Evolutionary conservation across 2,797 vertebrate species (phyloP).

Genomic region (Hydrolagus colliei): DNA sequence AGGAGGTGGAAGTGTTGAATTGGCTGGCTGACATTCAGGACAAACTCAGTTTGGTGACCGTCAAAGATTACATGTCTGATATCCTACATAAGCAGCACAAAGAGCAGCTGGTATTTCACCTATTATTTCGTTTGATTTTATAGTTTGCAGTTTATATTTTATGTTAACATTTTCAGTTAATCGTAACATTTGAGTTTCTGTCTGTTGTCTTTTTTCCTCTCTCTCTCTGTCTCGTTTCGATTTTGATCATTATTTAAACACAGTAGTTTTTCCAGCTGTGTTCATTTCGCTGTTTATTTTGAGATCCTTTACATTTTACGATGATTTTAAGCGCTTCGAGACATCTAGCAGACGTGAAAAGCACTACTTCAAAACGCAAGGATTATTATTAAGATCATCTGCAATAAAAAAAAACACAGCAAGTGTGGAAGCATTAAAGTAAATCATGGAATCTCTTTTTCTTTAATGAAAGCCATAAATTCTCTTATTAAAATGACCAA

Average conservation of each 20-base stretch:
- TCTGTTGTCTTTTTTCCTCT: slow-evolving; percentile 33
- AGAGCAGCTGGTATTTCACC: slow-evolving; percentile 74
- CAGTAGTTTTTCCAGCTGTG: slow-evolving; percentile 7
- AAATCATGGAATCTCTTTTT: too few relatives aligned
- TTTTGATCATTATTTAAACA: slow-evolving; percentile 33
- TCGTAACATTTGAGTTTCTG: not conserved
- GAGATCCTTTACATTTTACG: not conserved
- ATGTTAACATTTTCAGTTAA: slow-evolving; percentile 35
- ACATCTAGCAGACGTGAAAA: too few relatives aligned
- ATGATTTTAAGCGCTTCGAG: too few relatives aligned
- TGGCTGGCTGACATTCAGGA: slow-evolving; percentile 96
- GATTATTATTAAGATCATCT: too few relatives aligned
- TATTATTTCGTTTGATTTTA: slow-evolving; percentile 37
- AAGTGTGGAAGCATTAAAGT: too few relatives aligned
- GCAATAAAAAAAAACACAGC: too few relatives aligned
- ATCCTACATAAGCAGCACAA: slow-evolving; percentile 83
- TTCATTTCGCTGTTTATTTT: not conserved
- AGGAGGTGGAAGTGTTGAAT: slow-evolving; percentile 98
- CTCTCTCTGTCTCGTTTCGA: slow-evolving; percentile 36
- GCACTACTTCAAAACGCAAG: too few relatives aligned
- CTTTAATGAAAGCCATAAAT: too few relatives aligned
- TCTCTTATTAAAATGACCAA: too few relatives aligned
- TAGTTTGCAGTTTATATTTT: slow-evolving; percentile 37
- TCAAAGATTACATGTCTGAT: slow-evolving; percentile 82
- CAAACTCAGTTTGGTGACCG: slow-evolving; percentile 75